These are phyloP conservation scores for Spilarctia lutea DNA, from an alignment of 2,888 invertebrate genomes.

Conservation along the genomic window DNA sequence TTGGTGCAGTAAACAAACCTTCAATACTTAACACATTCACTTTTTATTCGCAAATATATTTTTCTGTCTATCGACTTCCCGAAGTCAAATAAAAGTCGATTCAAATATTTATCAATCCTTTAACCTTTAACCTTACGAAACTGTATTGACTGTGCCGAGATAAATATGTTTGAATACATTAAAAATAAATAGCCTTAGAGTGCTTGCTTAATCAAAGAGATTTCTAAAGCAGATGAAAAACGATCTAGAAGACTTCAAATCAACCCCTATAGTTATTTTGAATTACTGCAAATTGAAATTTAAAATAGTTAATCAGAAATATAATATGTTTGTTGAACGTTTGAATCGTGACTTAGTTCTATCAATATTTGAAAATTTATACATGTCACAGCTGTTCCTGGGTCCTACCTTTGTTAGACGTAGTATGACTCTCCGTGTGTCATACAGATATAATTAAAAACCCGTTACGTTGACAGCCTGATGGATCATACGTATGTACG, in stretches of 20 bases:
- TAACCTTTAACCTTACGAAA: background rate
- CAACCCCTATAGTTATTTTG: background rate
- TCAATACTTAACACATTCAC: background rate
- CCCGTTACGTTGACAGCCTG: no score
- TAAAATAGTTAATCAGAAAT: background rate
- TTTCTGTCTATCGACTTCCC: slow-evolving; percentile 6
- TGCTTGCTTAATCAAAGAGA: slow-evolving; percentile 25
- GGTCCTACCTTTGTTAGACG: no score
- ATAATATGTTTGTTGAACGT: background rate
- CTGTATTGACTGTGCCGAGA: slow-evolving; percentile 20
- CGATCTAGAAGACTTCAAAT: background rate
- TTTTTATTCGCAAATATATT: background rate
- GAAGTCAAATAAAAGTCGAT: background rate
- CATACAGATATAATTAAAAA: no score
- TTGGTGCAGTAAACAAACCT: background rate
- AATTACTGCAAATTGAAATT: background rate
- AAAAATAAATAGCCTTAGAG: slow-evolving; percentile 27
- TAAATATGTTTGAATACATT: slow-evolving; percentile 44
- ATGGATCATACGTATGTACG: no score
- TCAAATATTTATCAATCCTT: slow-evolving; percentile 10
- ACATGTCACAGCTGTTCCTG: no score
- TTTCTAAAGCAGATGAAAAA: background rate
- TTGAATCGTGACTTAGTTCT: background rate
- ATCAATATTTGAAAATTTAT: no score
- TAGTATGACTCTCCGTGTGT: no score